A percentile compares a stretch with the other conserved stretches of the same genome.
These are phyloP conservation scores for Epirrita christyi DNA, from an alignment of 2,888 invertebrate species.

Conservation along the genomic window DNA sequence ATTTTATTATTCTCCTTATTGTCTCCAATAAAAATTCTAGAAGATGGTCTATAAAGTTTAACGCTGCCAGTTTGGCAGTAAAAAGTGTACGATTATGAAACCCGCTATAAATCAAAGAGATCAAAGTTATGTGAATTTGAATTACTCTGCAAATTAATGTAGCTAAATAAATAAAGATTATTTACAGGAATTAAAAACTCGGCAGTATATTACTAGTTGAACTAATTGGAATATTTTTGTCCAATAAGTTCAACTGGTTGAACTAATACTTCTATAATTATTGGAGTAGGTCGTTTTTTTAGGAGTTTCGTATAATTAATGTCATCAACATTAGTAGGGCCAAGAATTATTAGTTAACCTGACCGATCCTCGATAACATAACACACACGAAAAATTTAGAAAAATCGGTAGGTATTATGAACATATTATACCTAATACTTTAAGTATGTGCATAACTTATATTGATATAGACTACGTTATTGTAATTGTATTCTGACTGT, in stretches of 20 bases:
- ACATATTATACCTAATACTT: neutral
- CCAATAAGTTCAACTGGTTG: no score
- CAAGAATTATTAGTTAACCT: no score
- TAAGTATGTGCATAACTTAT: no score
- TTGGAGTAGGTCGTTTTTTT: no score
- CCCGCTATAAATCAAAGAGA: conserved; percentile 44
- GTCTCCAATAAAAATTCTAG: conserved; percentile 77
- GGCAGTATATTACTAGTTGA: no score
- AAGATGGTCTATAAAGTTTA: conserved; percentile 70
- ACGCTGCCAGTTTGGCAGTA: conserved; percentile 58
- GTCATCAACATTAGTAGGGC: no score
- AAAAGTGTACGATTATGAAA: conserved; percentile 57
- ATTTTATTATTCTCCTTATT: conserved; percentile 77
- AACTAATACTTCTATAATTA: no score
- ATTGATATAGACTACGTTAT: neutral
- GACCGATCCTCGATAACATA: no score
- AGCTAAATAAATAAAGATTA: conserved; percentile 13
- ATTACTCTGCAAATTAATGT: conserved; percentile 21
- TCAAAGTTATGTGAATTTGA: conserved; percentile 40
- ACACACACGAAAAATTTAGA: no score
- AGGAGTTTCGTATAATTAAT: no score
- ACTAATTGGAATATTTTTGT: no score
- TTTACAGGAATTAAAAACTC: neutral
- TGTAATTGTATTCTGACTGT: neutral
- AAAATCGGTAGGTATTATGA: no score